Percentiles rank a stretch among this genome's conserved stretches.
Conservation (phyloP, 2,888 invertebrate species). For the Eupeodes luniger region DNA sequence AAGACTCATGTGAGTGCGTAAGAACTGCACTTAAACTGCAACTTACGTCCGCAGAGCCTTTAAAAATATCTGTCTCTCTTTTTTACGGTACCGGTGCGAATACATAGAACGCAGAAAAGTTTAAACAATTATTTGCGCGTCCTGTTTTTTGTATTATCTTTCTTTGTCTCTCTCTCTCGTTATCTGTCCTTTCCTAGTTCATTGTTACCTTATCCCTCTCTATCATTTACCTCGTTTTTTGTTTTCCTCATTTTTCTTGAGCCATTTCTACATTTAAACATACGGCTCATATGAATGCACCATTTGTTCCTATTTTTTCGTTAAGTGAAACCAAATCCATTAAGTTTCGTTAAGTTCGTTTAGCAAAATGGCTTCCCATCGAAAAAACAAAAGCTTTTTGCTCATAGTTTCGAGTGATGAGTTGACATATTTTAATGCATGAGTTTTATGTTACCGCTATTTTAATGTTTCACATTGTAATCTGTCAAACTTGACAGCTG, state of each 20-base stretch:
- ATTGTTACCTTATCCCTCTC: conserved; percentile 14
- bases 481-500: conserved; percentile 62
- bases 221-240: conserved; percentile 34
- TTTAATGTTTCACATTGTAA: conserved; percentile 37
- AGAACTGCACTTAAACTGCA: conserved; percentile 70
- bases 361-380: conserved; percentile 17
- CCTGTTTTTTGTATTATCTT: conserved; percentile 51
- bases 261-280: conserved; percentile 63
- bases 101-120: conserved; percentile 66
- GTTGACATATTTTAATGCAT: conserved; percentile 60
- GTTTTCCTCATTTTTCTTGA: conserved; percentile 46
- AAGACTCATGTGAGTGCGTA: conserved; percentile 47
- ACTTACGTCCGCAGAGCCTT: conserved; percentile 53
- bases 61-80: conserved; percentile 27
- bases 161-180: conserved; percentile 3
- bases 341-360: conserved; percentile 52
- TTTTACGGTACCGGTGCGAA: conserved; percentile 63
- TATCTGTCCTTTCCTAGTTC: conserved; percentile 16
- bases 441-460: conserved; percentile 55
- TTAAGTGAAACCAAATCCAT: conserved; percentile 54
- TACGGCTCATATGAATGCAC: conserved; percentile 73
- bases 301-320: conserved; percentile 43
- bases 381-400: conserved; percentile 30
- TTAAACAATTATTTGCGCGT: conserved; percentile 39
- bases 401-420: conserved; percentile 43